These are phyloP conservation scores for Caerostris extrusa DNA, from an alignment of 1,140 invertebrate species.

Conservation along the genomic window DNA sequence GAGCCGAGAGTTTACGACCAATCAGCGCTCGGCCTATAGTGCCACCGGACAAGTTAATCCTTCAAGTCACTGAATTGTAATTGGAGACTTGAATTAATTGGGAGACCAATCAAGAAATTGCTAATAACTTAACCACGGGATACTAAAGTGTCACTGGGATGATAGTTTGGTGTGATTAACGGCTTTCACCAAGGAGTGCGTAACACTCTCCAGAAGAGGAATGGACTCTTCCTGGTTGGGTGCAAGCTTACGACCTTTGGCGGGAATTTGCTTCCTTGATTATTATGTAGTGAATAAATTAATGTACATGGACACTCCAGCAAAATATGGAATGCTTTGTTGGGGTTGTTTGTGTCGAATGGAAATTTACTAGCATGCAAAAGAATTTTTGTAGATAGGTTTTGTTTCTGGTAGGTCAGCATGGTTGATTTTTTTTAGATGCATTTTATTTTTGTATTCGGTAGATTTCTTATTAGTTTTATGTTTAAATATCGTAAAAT, in stretches of 20 bases:
- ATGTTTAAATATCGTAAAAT: too few relatives aligned
- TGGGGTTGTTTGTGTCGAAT: neutral
- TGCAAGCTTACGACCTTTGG: neutral
- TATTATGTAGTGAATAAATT: conserved; percentile 36
- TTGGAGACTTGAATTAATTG: conserved; percentile 66
- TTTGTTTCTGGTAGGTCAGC: too few relatives aligned
- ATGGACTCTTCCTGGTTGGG: neutral
- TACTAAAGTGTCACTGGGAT: conserved; percentile 62
- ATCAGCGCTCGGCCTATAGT: conserved; percentile 50
- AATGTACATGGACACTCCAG: neutral
- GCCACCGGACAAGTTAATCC: conserved; percentile 44
- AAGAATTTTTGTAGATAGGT: too few relatives aligned
- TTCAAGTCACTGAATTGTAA: conserved; percentile 72
- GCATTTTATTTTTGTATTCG: too few relatives aligned
- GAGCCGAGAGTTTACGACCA: conserved; percentile 46
- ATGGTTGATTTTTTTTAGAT: too few relatives aligned
- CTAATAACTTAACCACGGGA: conserved; percentile 73
- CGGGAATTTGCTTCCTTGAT: neutral
- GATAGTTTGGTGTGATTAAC: conserved; percentile 56
- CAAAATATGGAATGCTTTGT: neutral
- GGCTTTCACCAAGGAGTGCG: neutral
- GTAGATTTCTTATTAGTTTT: too few relatives aligned
- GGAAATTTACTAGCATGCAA: too few relatives aligned
- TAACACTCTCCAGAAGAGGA: neutral
- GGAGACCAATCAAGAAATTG: conserved; percentile 69